A percentile compares a stretch with the other conserved stretches of the same genome.
phyloP scores from a whole-genome alignment of 2,888 invertebrate species.

The Miltochrista miniata region DNA sequence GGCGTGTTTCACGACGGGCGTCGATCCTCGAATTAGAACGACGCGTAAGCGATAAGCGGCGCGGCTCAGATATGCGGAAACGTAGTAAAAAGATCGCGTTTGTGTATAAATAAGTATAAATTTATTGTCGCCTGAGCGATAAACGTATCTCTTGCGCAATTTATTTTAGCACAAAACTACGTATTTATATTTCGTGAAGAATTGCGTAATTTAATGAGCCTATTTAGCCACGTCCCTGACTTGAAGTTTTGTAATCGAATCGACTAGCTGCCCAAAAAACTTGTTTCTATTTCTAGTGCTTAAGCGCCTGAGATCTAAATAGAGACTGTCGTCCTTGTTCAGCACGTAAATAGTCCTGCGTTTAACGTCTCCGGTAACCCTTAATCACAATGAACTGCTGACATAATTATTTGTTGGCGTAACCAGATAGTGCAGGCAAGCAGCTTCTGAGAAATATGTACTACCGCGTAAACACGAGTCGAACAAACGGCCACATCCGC shows the following conservation, averaged over 20 bases:
- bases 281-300: conserved; percentile 69
- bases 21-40: conserved; percentile 74
- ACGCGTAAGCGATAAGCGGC: conserved; percentile 66
- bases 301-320: conserved; percentile 56
- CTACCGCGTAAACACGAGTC: conserved; percentile 59
- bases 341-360: conserved; percentile 43
- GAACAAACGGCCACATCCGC: conserved; percentile 60
- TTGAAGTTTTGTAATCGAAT: conserved; percentile 56
- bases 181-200: conserved; percentile 57
- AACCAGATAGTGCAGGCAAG: conserved; percentile 64
- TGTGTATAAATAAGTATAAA: conserved; percentile 75
- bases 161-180: conserved; percentile 55
- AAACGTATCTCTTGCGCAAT: conserved; percentile 64
- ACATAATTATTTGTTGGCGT: conserved; percentile 75
- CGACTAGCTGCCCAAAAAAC: conserved; percentile 72
- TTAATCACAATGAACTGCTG: conserved; percentile 69
- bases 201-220: conserved; percentile 62
- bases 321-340: conserved; percentile 59
- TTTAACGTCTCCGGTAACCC: conserved; percentile 51
- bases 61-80: conserved; percentile 77
- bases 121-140: conserved; percentile 71
- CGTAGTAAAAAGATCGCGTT: conserved; percentile 72
- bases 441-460: conserved; percentile 68
- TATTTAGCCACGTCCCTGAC: conserved; percentile 67
- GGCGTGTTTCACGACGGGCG: conserved; percentile 68